Evolutionary conservation across 1,140 invertebrate genomes (phyloP), one percentile per base, ranked within the genome.

Genomic region (Penaeus chinensis): DNA sequence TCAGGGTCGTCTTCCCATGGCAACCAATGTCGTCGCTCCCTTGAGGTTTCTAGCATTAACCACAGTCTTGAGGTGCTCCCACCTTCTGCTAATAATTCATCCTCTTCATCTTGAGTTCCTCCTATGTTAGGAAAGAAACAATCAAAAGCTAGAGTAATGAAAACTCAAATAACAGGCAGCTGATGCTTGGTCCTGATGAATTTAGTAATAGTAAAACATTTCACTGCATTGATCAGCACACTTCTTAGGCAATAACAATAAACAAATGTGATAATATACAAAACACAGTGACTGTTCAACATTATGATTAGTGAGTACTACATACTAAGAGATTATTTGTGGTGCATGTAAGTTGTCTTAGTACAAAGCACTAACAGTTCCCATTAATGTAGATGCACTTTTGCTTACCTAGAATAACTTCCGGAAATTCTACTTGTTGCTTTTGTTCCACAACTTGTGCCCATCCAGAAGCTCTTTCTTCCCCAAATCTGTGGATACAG

Each of bases 1-100:
- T 93, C 92, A 20, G 92, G 92, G 60, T 92, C 92, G 69, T 92
- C 91, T 65, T 91, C 91, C 92, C 93, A 93, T 81, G 93, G 93
- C 66, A 93, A 91, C 93, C 92, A 93, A 89, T 93, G 91, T 60
- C 90, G 81, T 54, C 83, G 47, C 88, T 93, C 91, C 78, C 93
- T 89, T 0, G 92, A 80, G 32, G 76, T 89, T 91, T 94, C 93
- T 63, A 94, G 90, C 69, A 91, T 88, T 11, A 93, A 71, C 93
- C 93, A 94, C 10, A 91, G 32, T 10, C 91, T 90, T 81, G 90
- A 84, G 20, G 90, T 82, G 18, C 90, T 66, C 8, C 86, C 82
- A 8, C 91, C 90, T 47, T 89, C 78, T 78, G 91, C 90, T 83
- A 92, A 89, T 32, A 91, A 87, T 69, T 92, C 91, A 85, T 91